phyloP scores from a whole-genome alignment of 2,113 vertebrate species.

The Microtus ochrogaster region DNA sequence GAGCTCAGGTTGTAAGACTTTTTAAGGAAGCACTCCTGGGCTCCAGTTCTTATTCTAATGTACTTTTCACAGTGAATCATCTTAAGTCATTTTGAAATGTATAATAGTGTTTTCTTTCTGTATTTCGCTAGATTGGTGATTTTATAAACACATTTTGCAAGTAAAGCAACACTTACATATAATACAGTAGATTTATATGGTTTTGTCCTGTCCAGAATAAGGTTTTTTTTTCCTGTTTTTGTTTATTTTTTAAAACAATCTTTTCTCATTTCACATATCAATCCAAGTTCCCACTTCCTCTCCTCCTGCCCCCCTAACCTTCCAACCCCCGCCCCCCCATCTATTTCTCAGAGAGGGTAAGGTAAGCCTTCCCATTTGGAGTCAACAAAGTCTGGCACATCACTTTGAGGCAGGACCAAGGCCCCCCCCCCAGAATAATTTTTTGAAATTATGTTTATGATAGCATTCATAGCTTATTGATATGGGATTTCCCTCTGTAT shows the following conservation, averaged over 20 bases:
- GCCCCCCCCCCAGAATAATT: not conserved
- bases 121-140: not conserved
- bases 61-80: not conserved
- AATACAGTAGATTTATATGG: not conserved
- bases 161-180: not conserved
- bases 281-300: too few species aligned
- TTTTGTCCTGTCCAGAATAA: not conserved
- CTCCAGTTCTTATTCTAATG: not conserved
- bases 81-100: conserved; percentile 40
- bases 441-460: conserved; percentile 24
- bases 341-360: too few species aligned
- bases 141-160: not conserved
- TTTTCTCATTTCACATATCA: too few species aligned
- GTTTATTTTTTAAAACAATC: too few species aligned
- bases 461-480: not conserved
- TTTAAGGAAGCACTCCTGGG: not conserved
- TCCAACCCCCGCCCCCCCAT: too few species aligned
- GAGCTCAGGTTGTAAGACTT: not conserved
- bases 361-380: too few species aligned
- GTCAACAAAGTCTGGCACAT: too few species aligned
- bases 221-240: not conserved
- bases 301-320: too few species aligned
- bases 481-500: too few species aligned
- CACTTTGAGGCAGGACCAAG: too few species aligned
- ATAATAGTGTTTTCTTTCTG: not conserved